Percentiles rank a stretch among this genome's conserved stretches.
phyloP scores from a whole-genome alignment of 2,113 vertebrate species.

The Empidonax alnorum region DNA sequence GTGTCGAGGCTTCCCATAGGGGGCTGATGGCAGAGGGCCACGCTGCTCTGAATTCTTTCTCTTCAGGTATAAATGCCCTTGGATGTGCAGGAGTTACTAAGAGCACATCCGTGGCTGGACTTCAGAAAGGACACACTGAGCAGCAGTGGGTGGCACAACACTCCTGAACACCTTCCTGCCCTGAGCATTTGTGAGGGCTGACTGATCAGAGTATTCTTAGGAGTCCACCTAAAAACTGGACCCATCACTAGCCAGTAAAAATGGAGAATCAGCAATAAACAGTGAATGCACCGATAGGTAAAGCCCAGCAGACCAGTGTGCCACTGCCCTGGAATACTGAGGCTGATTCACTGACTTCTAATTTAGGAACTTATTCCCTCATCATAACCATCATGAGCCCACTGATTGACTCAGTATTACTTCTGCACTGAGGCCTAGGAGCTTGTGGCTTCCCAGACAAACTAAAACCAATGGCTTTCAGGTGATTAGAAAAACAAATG shows the following conservation, averaged over 20 bases:
- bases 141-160: not conserved
- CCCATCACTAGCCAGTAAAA: not conserved
- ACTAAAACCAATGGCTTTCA: not conserved
- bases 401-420: not conserved
- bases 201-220: not conserved
- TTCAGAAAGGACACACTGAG: not conserved
- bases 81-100: not conserved
- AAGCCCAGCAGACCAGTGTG: not conserved
- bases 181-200: not conserved
- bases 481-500: conserved; percentile 12
- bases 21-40: not conserved
- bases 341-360: not conserved
- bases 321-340: not conserved
- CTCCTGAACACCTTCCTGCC: not conserved
- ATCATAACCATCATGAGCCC: not conserved
- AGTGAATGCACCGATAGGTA: not conserved
- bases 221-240: not conserved
- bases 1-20: not conserved
- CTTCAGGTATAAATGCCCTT: not conserved
- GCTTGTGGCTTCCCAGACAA: conserved; percentile 20
- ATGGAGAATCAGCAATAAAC: not conserved
- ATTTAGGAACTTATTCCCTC: not conserved
- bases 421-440: conserved; percentile 27
- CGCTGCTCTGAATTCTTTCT: not conserved
- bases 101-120: accelerated